Percentiles rank a stretch among this genome's conserved stretches.
These are phyloP conservation scores for Macrotis lagotis DNA, from an alignment of 2,113 vertebrate genomes.

Conservation along the genomic window DNA sequence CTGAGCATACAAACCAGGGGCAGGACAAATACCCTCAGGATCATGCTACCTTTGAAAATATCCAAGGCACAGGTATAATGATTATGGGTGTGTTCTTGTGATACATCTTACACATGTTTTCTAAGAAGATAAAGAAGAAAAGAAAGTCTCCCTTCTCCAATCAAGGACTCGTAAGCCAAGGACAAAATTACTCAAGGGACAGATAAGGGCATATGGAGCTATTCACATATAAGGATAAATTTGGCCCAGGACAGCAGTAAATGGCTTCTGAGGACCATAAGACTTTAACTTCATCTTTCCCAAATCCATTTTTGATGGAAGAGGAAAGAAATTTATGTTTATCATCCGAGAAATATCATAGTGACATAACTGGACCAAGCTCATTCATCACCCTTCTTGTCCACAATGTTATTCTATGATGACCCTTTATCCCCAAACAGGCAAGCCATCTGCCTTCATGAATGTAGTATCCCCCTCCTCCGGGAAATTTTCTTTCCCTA, in stretches of 20 bases:
- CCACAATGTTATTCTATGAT: slow-evolving; percentile 27
- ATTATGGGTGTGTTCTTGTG: slow-evolving; percentile 62
- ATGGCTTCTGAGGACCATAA: slow-evolving; percentile 68
- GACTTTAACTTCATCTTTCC: slow-evolving; percentile 62
- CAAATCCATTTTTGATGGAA: slow-evolving; percentile 56
- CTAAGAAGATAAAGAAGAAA: slow-evolving; percentile 57
- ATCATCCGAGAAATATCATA: slow-evolving; percentile 38
- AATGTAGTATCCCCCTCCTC: slow-evolving; percentile 17
- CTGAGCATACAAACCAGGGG: slow-evolving; percentile 50
- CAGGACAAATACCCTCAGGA: slow-evolving; percentile 57
- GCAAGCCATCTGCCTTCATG: slow-evolving; percentile 3
- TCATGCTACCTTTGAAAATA: slow-evolving; percentile 54
- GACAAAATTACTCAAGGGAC: slow-evolving; percentile 69
- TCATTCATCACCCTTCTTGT: slow-evolving; percentile 18
- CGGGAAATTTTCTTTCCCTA: not conserved
- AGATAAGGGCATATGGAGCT: slow-evolving; percentile 54
- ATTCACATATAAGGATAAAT: slow-evolving; percentile 58
- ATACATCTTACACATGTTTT: slow-evolving; percentile 55
- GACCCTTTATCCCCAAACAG: slow-evolving; percentile 52
- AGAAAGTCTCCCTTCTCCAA: slow-evolving; percentile 60
- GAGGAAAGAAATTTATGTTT: slow-evolving; percentile 38
- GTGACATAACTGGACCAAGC: slow-evolving; percentile 2
- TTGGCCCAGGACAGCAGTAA: slow-evolving; percentile 70
- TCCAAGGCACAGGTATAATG: slow-evolving; percentile 60
- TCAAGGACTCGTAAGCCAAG: slow-evolving; percentile 68